Evolutionary conservation across 2,888 invertebrate genomes (phyloP), one percentile per base, ranked within the genome.

Genomic region (Drosophila kuntzei): DNA sequence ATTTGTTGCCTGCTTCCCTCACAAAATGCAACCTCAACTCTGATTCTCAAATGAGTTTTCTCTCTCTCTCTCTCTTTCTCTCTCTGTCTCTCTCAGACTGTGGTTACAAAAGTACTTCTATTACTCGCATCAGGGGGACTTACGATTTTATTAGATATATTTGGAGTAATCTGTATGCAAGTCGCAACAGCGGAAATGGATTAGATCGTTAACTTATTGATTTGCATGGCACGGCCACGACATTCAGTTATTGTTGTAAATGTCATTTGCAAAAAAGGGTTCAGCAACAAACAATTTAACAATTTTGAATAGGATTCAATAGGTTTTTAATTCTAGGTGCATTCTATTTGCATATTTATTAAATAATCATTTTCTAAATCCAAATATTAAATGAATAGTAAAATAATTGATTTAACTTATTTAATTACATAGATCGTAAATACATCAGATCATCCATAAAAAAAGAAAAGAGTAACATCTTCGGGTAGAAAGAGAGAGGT

Each of bases 191-290:
- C 77, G 76, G 78, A 76, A 77, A 76, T 73, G 69, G 68, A 69
- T 76, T 76, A 64, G 78, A 76, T 73, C 73, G 78, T 77, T 72
- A 73, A 69, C 73, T 77, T 76, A 76, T 76, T 76, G 76, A 76
- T 76, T 76, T 69, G 69, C 69, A 72, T 77, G 73, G 41, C 41
- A 54, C 67, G 41, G 37, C 36, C 27, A 37, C 49, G 27, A 32
- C 54, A 75, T 46, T 58, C 51, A 57, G 20, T 20, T 62, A 32
- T 68, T 47, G 68, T 44, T 54, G 43, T n/a, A n/a, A n/a, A n/a
- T 37, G 18, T 29, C 12, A 6, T 32, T 49, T 16, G 20, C 36
- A 9, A 20, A 63, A 70, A 70, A 64, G 41, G 43, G 39, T 43
- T 71, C 14, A 9, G 18, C 14, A n/a, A 29, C 53, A 59, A 53